Base-by-base conservation (phyloP, 2,888 invertebrate genomes). In the Saturnia japonica region DNA sequence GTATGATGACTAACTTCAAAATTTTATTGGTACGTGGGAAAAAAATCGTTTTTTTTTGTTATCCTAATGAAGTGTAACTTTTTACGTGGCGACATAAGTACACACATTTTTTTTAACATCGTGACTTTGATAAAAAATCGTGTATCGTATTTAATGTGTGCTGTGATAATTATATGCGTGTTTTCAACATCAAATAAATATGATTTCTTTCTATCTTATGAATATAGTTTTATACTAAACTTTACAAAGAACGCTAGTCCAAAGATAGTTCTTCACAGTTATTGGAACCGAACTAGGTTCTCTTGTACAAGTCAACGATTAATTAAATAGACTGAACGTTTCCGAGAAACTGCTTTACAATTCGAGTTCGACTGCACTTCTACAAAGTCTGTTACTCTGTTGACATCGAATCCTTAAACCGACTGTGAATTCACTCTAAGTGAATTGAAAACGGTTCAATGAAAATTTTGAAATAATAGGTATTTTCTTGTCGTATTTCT, bases 271-370 rank as follows among this genome's bases (percentile, higher is more conserved):
- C 11, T 57, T n/a, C 28, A 28, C 14, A 14, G 12, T 51, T 16
- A 60, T 60, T 60, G 28, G 57, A 54, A 25, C 25, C 57, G 14
- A 25, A 28, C 57, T 60, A 28, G 12, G 57, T 25, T 60, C 57
- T 8, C 40, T 16, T 62, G 40, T 64, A 64, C 34, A 64, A 40
- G 64, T 40, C 40, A 40, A 16, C 19, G 40, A 16, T 64, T 40
- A 64, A 64, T 64, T 64, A 64, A 64, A 64, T 64, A 64, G 64
- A 64, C n/a, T 64, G 40, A 40, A 64, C 64, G 40, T 22, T 64
- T 64, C 40, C 19, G 34, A 40, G 40, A 34, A 40, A 64, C 40
- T 40, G 64, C 64, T 40, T n/a, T 40, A 64, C 64, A 40, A 64
- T 64, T 64, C 22, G 64, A 64, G 40, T 64, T 64, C 64, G 40